These are phyloP conservation scores for Clarias magur DNA, from an alignment of 2,113 vertebrate species.

Conservation along the genomic window DNA sequence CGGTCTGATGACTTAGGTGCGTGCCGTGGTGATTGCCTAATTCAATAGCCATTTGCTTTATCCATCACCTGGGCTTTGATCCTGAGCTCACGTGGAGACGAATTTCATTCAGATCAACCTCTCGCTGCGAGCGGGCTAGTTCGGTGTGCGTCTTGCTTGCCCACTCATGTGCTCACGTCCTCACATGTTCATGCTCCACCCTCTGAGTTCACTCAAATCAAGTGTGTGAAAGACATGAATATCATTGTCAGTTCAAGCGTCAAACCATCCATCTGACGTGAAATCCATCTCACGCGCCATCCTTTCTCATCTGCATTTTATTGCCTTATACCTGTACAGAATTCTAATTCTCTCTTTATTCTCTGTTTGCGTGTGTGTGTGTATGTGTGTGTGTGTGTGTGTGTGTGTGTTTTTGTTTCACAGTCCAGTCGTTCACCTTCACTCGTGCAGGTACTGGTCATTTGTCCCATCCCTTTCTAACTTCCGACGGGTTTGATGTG, in stretches of 20 bases:
- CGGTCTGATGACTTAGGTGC: conserved; percentile 50
- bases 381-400: conserved; percentile 49
- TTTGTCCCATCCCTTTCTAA: conserved; percentile 77
- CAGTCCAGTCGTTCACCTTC: conserved; percentile 91
- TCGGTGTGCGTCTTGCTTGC: conserved; percentile 9
- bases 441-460: conserved; percentile 88
- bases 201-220: neutral
- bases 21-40: conserved; percentile 55
- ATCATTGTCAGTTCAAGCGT: conserved; percentile 2
- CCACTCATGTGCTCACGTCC: neutral
- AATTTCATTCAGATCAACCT: conserved; percentile 22
- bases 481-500: conserved; percentile 37
- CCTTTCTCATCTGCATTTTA: conserved; percentile 45
- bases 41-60: conserved; percentile 61
- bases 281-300: neutral
- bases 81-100: conserved; percentile 11
- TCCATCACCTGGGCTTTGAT: conserved; percentile 59
- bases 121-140: neutral
- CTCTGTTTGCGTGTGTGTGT: conserved; percentile 70
- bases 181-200: neutral
- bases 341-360: conserved; percentile 77
- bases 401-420: conserved; percentile 89
- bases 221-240: conserved; percentile 23
- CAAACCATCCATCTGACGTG: neutral
- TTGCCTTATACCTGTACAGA: conserved; percentile 57